Evolutionary conservation across 2,888 invertebrate species (phyloP), one percentile per base, ranked within the genome.

Genomic region (Thera obeliscata): DNA sequence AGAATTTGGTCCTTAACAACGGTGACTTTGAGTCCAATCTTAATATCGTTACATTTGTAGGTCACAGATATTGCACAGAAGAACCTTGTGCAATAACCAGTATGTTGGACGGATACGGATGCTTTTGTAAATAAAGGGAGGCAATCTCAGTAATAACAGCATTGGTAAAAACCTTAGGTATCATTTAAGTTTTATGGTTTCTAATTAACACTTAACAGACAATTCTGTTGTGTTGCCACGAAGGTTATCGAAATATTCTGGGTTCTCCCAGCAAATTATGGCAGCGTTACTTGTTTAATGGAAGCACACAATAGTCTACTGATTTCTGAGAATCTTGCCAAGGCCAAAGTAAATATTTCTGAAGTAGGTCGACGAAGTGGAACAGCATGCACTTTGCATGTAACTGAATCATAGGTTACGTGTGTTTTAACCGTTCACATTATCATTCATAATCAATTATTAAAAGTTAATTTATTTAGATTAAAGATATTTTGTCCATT

Each of bases 1-100:
- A 83, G 80, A 87, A 84, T 86, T 78, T 83, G 78, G 79, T 78
- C 84, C 81, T 86, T 86, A 87, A 76, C 77, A 78, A 72, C 79
- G 66, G 65, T 58, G 77, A 75, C 77, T 80, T 76, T 86, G 76
- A 83, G 87, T 86, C 76, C 81, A 84, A 81, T 82, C 74, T 85
- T 76, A 79, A 75, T 74, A 77, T 66, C 75, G 70, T 64, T 76
- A 79, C 79, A 79, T 87, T 87, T 88, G 86, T 90, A 87, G 90
- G 90, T 88, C 88, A 87, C 79, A 80, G 81, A 86, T 85, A 86
- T 86, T 87, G 87, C 87, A 85, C 81, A 79, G 82, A 77, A 80
- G 46, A 85, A 86, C 88, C 90, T 90, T 89, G 88, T 87, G 82
- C 79, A 82, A 84, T 80, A 82, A 83, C 79, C 80, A 81, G 84